A percentile compares a stretch with the other conserved stretches of the same genome.
Conservation (phyloP, 2,797 vertebrate genomes). For the Otus scops region DNA sequence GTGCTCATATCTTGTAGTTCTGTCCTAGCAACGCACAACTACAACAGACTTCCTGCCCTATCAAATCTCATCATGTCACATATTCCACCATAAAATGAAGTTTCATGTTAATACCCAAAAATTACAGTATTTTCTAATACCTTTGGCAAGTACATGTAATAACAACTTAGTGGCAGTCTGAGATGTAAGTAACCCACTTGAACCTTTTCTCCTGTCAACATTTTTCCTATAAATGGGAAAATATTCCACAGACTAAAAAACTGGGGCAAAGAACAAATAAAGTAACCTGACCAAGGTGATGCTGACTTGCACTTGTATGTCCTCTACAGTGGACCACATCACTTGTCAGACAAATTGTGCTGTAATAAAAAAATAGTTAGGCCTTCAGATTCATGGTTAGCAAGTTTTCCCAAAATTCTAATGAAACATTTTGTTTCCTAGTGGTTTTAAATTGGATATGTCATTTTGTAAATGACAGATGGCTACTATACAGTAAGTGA, state of each 20-base stretch:
- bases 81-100: not conserved
- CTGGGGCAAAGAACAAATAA: not conserved
- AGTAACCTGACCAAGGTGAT: slow-evolving; percentile 23
- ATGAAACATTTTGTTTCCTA: slow-evolving; percentile 64
- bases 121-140: not conserved
- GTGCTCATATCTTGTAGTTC: not conserved
- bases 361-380: not conserved
- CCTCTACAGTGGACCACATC: not conserved
- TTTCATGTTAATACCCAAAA: not conserved
- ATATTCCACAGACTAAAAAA: not conserved
- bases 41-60: not conserved
- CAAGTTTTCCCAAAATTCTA: slow-evolving; percentile 57
- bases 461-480: slow-evolving; percentile 62
- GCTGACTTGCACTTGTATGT: slow-evolving; percentile 20
- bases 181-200: not conserved
- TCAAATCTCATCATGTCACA: not conserved
- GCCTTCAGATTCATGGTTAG: slow-evolving; percentile 39
- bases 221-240: not conserved
- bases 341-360: slow-evolving; percentile 27
- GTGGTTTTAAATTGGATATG: slow-evolving; percentile 59
- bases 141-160: not conserved
- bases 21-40: not conserved
- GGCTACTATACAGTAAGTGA: not conserved
- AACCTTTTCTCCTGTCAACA: not conserved
- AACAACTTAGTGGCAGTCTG: not conserved